A percentile compares a stretch with the other conserved stretches of the same genome.
Conservation (phyloP, 2,113 vertebrate species). For the Verasper variegatus region DNA sequence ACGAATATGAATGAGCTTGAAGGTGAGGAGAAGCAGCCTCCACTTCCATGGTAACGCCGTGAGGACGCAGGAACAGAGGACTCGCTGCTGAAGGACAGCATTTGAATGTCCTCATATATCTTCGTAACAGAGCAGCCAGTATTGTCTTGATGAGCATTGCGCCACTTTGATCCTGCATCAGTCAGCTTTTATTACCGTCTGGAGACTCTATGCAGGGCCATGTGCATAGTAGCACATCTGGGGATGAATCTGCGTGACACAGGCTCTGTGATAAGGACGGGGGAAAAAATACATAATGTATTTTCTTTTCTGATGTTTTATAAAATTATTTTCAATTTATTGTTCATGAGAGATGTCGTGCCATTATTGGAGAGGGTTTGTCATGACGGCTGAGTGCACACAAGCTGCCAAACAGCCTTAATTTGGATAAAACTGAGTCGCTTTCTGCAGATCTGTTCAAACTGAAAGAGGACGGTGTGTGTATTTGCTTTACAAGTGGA, state of each 20-base stretch:
- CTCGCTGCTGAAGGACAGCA: slow-evolving; percentile 29
- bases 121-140: slow-evolving; percentile 29
- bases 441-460: background rate
- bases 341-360: background rate
- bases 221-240: background rate
- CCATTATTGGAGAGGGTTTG: background rate
- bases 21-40: background rate
- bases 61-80: background rate
- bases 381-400: background rate
- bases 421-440: background rate
- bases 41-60: background rate
- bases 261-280: background rate
- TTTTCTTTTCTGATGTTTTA: background rate
- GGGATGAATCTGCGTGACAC: background rate
- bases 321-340: background rate
- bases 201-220: slow-evolving; percentile 4
- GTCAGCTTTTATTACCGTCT: slow-evolving; percentile 51
- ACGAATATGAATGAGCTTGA: slow-evolving; percentile 19
- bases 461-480: background rate
- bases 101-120: slow-evolving; percentile 38
- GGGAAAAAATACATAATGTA: background rate
- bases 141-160: slow-evolving; percentile 35
- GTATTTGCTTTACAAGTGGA: background rate
- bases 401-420: background rate
- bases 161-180: slow-evolving; percentile 32